Evolutionary conservation across 2,113 vertebrate genomes (phyloP), one percentile per base, ranked within the genome.

Genomic region (Dipodomys merriami): DNA sequence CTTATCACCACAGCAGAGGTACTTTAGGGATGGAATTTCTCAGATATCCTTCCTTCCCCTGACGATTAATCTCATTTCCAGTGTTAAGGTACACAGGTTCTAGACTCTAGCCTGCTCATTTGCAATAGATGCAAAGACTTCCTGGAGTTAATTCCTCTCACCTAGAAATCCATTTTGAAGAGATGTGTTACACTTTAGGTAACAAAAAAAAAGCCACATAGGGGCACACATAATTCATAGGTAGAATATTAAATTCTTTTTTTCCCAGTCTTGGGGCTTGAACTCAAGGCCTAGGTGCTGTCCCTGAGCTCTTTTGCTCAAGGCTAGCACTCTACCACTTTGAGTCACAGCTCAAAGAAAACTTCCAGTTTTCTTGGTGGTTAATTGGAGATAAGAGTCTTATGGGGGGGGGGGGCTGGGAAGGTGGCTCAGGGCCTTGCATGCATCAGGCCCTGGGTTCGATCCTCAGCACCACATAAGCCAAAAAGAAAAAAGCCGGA

Each of bases 31-130:
- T 60, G n/a, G 62, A 49, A 35, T 49, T 68, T 65, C 85, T 90
- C 86, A 79, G 35, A 44, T 10, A 53, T 20, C 78, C n/a, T 88
- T 44, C 35, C 22, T 39, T 49, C 25, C 57, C 39, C 85, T 33
- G 71, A 33, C 13, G 49, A 22, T n/a, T 2, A 53, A 29, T 88
- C 89, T 83, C 23, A 0, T 22, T 83, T 84, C 53, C 46, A 71
- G 19, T 0, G 20, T 23, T 57, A 13, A 13, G 39, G 71, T 18
- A 20, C n/a, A 15, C 1, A n/a, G 30, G 6, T 3, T 2, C 2
- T 46, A 35, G 46, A 33, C 62, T 65, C 33, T 7, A 39, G 80
- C n/a, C 84, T 80, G 82, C 7, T 49, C 0, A 7, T 69, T 29
- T 62, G 68, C 60, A 22, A 68, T 2, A 25, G 73, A 78, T 13